Evolutionary conservation across 35 echinoderm and acorn worm genomes (phyloP).

Genomic region (Ophioderma brevispina): DNA sequence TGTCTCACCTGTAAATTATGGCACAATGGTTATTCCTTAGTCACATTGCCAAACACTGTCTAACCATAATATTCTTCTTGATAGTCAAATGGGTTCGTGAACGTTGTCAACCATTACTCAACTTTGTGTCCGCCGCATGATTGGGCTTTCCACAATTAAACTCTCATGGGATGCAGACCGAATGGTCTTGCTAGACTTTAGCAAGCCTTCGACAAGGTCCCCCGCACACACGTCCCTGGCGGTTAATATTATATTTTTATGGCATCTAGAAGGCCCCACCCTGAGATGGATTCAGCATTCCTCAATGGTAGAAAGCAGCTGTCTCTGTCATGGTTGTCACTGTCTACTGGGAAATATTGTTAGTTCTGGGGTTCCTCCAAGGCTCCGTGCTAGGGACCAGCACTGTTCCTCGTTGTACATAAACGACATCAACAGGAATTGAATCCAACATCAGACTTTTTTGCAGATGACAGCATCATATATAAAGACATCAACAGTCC

Average conservation of each 20-base stretch:
- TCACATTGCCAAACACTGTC: conserved; percentile 31
- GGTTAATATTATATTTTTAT: not conserved
- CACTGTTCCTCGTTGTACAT: no score
- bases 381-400: no score
- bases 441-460: no score
- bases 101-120: conserved; percentile 36
- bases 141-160: conserved; percentile 13
- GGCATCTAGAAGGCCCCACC: not conserved
- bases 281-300: conserved; percentile 38
- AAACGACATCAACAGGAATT: no score
- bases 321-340: conserved; percentile 14
- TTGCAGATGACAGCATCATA: conserved; percentile 55
- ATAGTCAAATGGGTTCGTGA: conserved; percentile 38
- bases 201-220: not conserved
- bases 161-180: not conserved
- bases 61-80: conserved; percentile 22
- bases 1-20: conserved; percentile 39
- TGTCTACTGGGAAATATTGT: conserved; percentile 6
- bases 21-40: conserved; percentile 12
- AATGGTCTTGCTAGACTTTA: conserved; percentile 51
- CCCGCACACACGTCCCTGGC: not conserved
- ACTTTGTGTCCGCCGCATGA: conserved; percentile 40
- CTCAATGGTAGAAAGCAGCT: not conserved
- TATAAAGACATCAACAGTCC: conserved; percentile 6
- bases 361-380: no score